Evolutionary conservation across 2,888 invertebrate genomes (phyloP), one percentile per base, ranked within the genome.

Genomic region (Patella pellucida): DNA sequence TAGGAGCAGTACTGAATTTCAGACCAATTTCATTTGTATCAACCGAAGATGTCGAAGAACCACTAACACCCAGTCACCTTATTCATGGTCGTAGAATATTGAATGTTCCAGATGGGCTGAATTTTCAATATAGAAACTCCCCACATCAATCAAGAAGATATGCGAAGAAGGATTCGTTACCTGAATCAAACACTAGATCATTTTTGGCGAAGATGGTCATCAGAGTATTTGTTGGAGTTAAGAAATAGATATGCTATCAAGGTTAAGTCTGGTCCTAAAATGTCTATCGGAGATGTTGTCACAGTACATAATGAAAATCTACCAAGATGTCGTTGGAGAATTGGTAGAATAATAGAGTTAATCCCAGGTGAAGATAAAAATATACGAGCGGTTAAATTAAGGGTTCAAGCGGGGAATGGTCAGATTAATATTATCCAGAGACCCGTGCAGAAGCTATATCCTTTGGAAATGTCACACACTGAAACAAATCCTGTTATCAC

Each of bases 1-100:
- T 62, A 62, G 62, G 19, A 62, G 62, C 19, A 19, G 62, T 62
- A 62, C 12, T 62, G 19, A 62, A 62, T 12, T 62, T 19, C 19
- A 62, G 62, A 62, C 62, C 62, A 62, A 62, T 62, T 19, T 19
- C 62, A 15, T 62, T 19, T 62, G 62, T 62, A n/a, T 16, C 62
- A 19, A 62, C 62, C n/a, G 62, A 62, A 62, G 62, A 62, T 62
- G 16, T 62, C 7, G 62, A 62, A 4, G 62, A 62, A 19, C 62
- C 62, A 62, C 5, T 62, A 7, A 62, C 62, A n/a, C 62, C 62
- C n/a, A 19, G n/a, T 9, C 62, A 62, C 12, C 62, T 62, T 62
- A 19, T 62, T 19, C 62, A 62, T 62, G 62, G 62, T 19, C 7
- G 62, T 19, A n/a, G 62, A 19, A 19, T 62, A 19, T 62, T 62